Evolutionary conservation across 2,888 invertebrate species (phyloP), one percentile per base, ranked within the genome.

Genomic region (Caenorhabditis parvicauda): DNA sequence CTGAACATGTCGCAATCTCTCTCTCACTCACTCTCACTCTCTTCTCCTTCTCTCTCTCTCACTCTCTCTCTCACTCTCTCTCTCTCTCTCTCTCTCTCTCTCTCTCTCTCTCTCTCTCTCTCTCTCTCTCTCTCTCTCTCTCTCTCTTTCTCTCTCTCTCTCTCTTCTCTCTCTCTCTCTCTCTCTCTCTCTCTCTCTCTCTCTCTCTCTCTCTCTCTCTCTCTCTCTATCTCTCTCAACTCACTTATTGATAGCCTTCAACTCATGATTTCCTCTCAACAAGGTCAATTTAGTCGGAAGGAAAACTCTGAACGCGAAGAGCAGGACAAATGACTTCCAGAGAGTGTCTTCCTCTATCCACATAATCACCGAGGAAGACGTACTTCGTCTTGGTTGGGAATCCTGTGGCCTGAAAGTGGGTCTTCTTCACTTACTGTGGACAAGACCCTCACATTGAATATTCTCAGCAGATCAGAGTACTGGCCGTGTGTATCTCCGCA

Each of bases 211-310:
- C n/a, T n/a, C n/a, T n/a, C n/a, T n/a, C n/a, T n/a, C n/a, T n/a
- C n/a, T n/a, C n/a, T n/a, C n/a, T n/a, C n/a, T n/a, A n/a, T n/a
- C n/a, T n/a, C n/a, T n/a, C n/a, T n/a, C 22, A 50, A 25, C 46
- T 25, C 29, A 70, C 72, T 64, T 75, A 55, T 75, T 75, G 54
- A 75, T 75, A 12, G 70, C 68, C 38, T 46, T 53, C 42, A 77
- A 50, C 37, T 76, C 76, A 49, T 76, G 76, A 52, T 76, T 76
- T 19, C 76, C 76, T 17, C 76, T 64, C 22, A 76, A 54, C 7
- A 76, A 54, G 45, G 56, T 67, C 50, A 76, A 54, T 29, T 60
- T 70, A n/a, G 59, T 67, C 9, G 76, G 76, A n/a, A 65, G 60
- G n/a, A 64, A 59, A 24, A 77, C 37, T 38, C 72, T 66, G 21